A percentile compares a stretch with the other conserved stretches of the same genome.
Evolutionary conservation across 2,113 vertebrate genomes (phyloP).

Genomic region (Phainopepla nitens): DNA sequence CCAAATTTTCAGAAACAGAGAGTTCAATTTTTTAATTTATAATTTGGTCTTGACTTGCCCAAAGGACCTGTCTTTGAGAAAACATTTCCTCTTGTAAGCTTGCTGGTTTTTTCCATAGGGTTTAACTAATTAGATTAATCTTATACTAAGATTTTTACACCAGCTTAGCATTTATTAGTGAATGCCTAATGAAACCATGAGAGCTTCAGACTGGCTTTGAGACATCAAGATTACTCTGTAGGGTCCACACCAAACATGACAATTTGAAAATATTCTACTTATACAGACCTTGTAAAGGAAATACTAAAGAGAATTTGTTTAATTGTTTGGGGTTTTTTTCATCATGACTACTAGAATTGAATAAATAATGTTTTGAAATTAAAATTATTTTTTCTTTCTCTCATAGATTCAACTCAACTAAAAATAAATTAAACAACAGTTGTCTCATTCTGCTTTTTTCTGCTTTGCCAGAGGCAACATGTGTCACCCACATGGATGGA

Average conservation of each 20-base stretch:
- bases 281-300: neutral
- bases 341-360: neutral
- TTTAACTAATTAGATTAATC: neutral
- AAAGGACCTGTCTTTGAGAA: neutral
- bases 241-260: neutral
- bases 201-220: neutral
- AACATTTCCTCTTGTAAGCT: neutral
- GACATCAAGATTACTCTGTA: neutral
- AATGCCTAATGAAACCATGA: neutral
- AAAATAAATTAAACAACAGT: neutral
- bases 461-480: neutral
- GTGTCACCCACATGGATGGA: neutral
- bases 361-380: neutral
- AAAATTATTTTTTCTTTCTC: neutral
- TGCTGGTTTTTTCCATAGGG: fast-evolving
- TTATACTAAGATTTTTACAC: neutral
- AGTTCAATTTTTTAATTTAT: neutral
- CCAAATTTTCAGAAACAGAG: neutral
- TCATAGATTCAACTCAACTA: neutral
- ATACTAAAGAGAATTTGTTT: neutral
- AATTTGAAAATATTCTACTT: neutral
- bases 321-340: neutral
- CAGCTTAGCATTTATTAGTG: neutral
- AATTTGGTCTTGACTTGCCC: neutral
- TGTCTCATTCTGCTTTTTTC: neutral